These are phyloP conservation scores for Perizoma affinitatum DNA, from an alignment of 2,888 invertebrate species.

Conservation along the genomic window DNA sequence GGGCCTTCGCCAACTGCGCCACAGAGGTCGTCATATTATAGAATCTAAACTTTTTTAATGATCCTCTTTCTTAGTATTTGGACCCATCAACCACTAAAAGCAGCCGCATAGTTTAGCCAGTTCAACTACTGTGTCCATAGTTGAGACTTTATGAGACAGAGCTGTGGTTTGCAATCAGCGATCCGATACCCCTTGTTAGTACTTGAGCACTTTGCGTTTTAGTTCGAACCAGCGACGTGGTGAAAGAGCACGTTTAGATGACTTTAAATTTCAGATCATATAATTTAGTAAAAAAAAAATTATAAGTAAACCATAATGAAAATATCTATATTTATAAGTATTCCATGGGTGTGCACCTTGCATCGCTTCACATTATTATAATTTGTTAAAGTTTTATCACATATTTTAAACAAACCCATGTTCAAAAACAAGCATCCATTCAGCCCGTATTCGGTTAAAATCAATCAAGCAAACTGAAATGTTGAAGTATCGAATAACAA, in stretches of 20 bases:
- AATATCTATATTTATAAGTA: too few species aligned
- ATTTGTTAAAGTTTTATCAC: too few species aligned
- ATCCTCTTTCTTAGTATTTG: background rate
- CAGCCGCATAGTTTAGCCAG: constrained; percentile 12
- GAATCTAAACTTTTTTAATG: background rate
- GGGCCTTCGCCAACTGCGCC: too few species aligned
- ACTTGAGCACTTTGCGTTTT: constrained; percentile 16
- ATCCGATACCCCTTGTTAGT: constrained; percentile 26
- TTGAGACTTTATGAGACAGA: constrained; percentile 8
- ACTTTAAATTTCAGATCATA: background rate
- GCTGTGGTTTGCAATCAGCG: constrained; percentile 23
- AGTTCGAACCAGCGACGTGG: constrained; percentile 11
- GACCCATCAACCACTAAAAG: background rate
- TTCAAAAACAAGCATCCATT: too few species aligned
- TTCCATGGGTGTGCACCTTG: too few species aligned
- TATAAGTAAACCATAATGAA: too few species aligned
- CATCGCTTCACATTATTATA: too few species aligned
- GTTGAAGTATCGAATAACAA: constrained; percentile 15
- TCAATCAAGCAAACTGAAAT: constrained; percentile 11
- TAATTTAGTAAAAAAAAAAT: too few species aligned
- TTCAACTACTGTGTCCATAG: constrained; percentile 10
- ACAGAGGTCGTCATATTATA: too few species aligned
- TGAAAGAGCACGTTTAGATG: background rate
- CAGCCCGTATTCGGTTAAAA: constrained; percentile 5
- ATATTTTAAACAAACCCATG: too few species aligned